Percentiles rank a stretch among this genome's conserved stretches.
These are phyloP conservation scores for Cephus cinctus DNA, from an alignment of 1,140 invertebrate genomes.

Conservation along the genomic window DNA sequence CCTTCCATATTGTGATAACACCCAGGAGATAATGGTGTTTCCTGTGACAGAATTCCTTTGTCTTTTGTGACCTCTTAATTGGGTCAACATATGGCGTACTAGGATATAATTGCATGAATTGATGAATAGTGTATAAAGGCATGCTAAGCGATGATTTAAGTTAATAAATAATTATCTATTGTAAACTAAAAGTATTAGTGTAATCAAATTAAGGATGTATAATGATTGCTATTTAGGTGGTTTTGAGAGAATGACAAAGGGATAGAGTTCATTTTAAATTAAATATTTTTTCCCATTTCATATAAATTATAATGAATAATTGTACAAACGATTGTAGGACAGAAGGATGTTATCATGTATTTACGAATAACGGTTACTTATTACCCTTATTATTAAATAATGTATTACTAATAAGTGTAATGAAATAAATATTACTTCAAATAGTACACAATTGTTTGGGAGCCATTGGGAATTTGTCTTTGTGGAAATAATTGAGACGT, in stretches of 20 bases:
- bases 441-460: not conserved
- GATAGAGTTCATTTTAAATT: slow-evolving; percentile 11
- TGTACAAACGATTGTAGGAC: slow-evolving; percentile 45
- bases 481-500: no score
- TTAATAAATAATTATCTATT: slow-evolving; percentile 7
- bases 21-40: no score
- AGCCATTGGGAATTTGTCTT: no score
- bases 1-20: no score
- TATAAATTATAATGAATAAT: slow-evolving; percentile 33
- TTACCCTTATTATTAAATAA: slow-evolving; percentile 34
- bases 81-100: no score
- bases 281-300: slow-evolving; percentile 17
- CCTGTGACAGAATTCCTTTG: no score
- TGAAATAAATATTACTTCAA: slow-evolving; percentile 36
- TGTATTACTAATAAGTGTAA: slow-evolving; percentile 38
- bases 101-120: no score
- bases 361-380: slow-evolving; percentile 40
- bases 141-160: slow-evolving; percentile 10
- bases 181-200: slow-evolving; percentile 13
- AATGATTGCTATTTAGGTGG: slow-evolving; percentile 16
- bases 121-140: slow-evolving; percentile 20
- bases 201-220: slow-evolving; percentile 22
- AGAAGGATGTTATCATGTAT: slow-evolving; percentile 35
- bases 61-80: no score
- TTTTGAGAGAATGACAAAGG: slow-evolving; percentile 10